Conservation (phyloP, 2,888 invertebrate genomes). For the Prenolepis imparis region DNA sequence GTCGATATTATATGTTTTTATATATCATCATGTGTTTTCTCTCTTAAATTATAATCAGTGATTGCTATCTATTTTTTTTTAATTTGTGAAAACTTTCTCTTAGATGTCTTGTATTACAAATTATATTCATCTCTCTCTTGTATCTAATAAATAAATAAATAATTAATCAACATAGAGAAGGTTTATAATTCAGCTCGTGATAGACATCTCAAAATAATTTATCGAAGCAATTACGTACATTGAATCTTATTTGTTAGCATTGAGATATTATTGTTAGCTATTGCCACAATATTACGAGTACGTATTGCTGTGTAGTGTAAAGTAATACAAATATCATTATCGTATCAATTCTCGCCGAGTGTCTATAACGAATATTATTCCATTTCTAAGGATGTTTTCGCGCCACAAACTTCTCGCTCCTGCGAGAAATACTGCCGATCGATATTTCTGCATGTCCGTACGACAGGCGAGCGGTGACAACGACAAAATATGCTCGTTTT, state of each 20-base stretch:
- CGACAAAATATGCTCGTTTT: conserved; percentile 69
- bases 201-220: neutral
- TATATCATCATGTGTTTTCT: neutral
- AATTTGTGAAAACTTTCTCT: neutral
- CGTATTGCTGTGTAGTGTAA: neutral
- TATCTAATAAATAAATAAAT: neutral
- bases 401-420: neutral
- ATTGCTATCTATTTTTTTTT: neutral
- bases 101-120: neutral
- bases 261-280: neutral
- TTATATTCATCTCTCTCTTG: neutral
- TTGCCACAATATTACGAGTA: neutral
- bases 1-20: conserved; percentile 37
- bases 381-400: conserved; percentile 25
- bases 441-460: conserved; percentile 65
- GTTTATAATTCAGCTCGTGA: neutral
- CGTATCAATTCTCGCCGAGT: neutral
- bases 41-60: neutral
- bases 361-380: conserved; percentile 30
- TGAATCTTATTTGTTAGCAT: neutral
- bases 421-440: conserved; percentile 60
- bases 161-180: neutral
- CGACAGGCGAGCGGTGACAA: conserved; percentile 57
- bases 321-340: conserved; percentile 28
- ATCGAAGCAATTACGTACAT: no score